Percentiles rank a stretch among this genome's conserved stretches.
Evolutionary conservation across 2,113 vertebrate species (phyloP).

Genomic region (Rhabdornis inornatus): DNA sequence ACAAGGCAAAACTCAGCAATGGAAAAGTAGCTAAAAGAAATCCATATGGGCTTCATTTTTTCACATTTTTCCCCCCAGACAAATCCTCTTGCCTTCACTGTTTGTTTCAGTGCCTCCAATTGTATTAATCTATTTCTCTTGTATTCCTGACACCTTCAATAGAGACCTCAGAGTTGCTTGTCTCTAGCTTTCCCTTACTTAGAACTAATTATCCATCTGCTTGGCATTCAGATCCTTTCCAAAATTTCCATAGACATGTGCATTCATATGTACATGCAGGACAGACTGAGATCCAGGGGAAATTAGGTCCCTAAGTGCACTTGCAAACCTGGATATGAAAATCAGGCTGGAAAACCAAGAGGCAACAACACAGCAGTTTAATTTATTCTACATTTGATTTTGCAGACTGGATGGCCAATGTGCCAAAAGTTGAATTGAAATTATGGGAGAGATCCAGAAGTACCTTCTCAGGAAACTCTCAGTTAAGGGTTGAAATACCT

Average conservation of each 20-base stretch:
- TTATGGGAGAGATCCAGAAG: neutral
- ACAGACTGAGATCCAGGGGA: neutral
- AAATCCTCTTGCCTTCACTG: neutral
- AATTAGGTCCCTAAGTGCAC: neutral
- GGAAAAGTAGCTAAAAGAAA: slow-evolving; percentile 42
- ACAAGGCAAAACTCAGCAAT: slow-evolving; percentile 26
- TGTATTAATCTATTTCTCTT: neutral
- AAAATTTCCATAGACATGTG: neutral
- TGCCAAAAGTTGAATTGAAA: neutral
- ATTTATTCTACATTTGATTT: neutral
- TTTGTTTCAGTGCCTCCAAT: neutral
- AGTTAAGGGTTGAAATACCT: neutral
- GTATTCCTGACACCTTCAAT: neutral
- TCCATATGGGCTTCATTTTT: neutral
- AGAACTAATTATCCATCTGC: neutral
- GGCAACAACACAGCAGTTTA: neutral
- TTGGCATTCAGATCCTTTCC: neutral
- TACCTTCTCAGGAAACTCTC: neutral
- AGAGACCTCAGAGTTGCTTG: neutral
- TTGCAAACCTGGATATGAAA: neutral
- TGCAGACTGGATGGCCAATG: neutral
- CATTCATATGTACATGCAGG: neutral
- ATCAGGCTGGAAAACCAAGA: neutral
- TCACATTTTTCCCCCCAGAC: neutral
- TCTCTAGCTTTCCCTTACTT: neutral